Evolutionary conservation across 2,888 invertebrate species (phyloP), one percentile per base, ranked within the genome.

Genomic region (Tribolium freemani): DNA sequence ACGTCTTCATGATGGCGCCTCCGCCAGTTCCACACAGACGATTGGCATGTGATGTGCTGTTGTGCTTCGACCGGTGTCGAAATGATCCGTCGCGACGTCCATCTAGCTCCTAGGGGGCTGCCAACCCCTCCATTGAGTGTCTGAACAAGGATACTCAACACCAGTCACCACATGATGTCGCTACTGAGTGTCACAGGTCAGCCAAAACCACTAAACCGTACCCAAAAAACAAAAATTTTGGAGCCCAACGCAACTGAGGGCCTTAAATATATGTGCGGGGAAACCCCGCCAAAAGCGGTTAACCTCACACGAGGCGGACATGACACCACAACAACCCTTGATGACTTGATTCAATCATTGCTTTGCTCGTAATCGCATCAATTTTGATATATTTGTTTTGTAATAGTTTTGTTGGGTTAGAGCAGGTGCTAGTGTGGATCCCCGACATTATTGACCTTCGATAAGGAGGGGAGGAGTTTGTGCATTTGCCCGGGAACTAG

Each of bases 121-220:
- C 70, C 72, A 60, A 26, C 26, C 26, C 26, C 5, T 0, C 26
- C 69, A 73, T 78, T 79, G 78, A 75, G 75, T 77, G 77, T 74
- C 69, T 72, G 69, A 72, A 71, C 73, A 72, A 75, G 76, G 75
- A 76, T 74, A 74, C 64, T 51, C 53, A 69, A 66, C 72, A 71
- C 73, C 75, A 71, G 44, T 20, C 48, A 70, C 80, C 81, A 79
- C 82, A 82, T 81, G 80, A 83, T 83, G 83, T 83, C 83, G 82
- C 83, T 83, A 76, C 80, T 83, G 75, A 83, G 83, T 81, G 83
- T 83, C 77, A 83, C 83, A 83, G 83, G 83, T 83, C 77, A 80
- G 83, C 79, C 70, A 57, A 51, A 26, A 21, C 1, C 16, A 2
- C 21, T 20, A 46, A 21, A 44, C 1, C 5, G 31, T 31, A 31